Evolutionary conservation across 2,113 vertebrate species (phyloP), one percentile per base, ranked within the genome.

Genomic region (Aramus guarauna): DNA sequence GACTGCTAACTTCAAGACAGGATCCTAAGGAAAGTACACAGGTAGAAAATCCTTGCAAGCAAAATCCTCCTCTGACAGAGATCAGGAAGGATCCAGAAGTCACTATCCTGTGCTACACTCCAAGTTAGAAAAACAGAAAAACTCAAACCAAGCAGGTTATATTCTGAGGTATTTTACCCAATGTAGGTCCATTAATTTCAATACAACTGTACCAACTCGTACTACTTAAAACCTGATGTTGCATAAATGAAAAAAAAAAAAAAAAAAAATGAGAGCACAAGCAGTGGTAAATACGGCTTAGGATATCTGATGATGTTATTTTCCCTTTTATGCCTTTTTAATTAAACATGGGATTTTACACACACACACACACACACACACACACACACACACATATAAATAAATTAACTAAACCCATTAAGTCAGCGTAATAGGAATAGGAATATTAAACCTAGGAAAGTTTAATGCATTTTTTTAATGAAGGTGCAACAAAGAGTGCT

Each of bases 101-200:
- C 30, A 36, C 10, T 43, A 10, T 29, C 29, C 18, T 81, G 9
- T 39, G 26, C 4, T 58, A 48, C 15, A n/a, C 2, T 24, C 5
- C 12, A 19, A 3, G 3, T 18, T 19, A 59, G 14, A 68, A 52
- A 85, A 48, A 36, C 12, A 56, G 22, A 67, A 47, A 67, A 30
- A 18, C 1, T 8, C 3, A 52, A 59, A 30, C 2, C 6, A 27
- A 37, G 3, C 9, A 63, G 15, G 3, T 4, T 41, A 15, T 47
- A 41, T 22, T 75, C 50, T 67, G 34, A 45, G 14, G 2, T 78
- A 9, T 62, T 77, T 87, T 27, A 47, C 6, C 3, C 15, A 11
- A 2, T 21, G 24, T 13, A 48, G 6, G 7, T 37, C 11, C 23
- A 66, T 45, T 41, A 30, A 22, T 26, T 64, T 50, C 32, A 45